Evolutionary conservation across 2,888 invertebrate genomes (phyloP), one percentile per base, ranked within the genome.

Genomic region (Litoditis marina): DNA sequence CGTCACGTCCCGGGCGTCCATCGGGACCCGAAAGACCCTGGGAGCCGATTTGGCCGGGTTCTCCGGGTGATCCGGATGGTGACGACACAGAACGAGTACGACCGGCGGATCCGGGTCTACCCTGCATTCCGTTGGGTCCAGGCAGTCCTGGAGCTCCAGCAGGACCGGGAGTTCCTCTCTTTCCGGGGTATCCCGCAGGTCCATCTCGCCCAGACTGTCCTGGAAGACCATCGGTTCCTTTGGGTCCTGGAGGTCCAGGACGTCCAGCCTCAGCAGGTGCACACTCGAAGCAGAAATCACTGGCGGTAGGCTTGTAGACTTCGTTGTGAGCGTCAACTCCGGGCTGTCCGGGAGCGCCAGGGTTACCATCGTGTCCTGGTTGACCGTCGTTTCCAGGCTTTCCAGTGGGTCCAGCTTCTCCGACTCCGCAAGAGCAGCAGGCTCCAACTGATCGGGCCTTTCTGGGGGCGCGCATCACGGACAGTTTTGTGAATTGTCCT

Each of bases 131-230:
- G 74, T 77, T 64, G 71, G 65, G 60, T 74, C 76, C 60, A 71
- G 84, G 81, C 16, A 83, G 86, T 27, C 91, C 91, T 0, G 91
- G 89, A 82, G 91, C 91, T 36, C 91, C 91, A 83, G 77, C 74
- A 27, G 77, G 68, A 66, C 80, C 81, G 36, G 84, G 81, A n/a
- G 83, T 86, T 66, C 78, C 78, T 8, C 74, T 65, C 57, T 77
- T 65, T 28, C 91, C 91, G 0, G 91, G 89, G 82, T 91, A 91
- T 34, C 91, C 91, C 83, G 77, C 73, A 22, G 76, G 68, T 63
- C 80, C 81, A 44, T 60, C 63, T 61, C 70, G 54, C 71, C 76
- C 63, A 70, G 84, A 81, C 13, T 83, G 86, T 27, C 91, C 91
- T 0, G 91, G 89, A 82, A 91, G 91, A 36, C 91, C 91, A 42